Base-by-base conservation (phyloP, 2,113 vertebrate species). In the Irena cyanogastra region DNA sequence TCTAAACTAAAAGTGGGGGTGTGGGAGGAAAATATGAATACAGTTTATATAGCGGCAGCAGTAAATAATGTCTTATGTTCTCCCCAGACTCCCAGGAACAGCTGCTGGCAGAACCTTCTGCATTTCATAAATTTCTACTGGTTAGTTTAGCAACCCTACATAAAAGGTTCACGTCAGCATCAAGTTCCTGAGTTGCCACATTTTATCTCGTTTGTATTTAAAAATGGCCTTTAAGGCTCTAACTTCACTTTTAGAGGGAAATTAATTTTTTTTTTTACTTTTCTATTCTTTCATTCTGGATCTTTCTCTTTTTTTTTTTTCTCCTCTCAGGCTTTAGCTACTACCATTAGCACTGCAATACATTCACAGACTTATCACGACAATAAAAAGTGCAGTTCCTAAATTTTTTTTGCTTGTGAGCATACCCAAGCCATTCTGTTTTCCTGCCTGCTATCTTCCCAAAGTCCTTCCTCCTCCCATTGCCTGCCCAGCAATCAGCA, bases 401-500 rank as follows among this genome's bases (percentile, higher is more conserved):
- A 54, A 24, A 11, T 4, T 35, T 41, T 33, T 54, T 95, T 89
- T 71, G 16, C 52, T 82, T 59, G 47, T 70, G 39, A 52, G 30
- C 41, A 20, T 16, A 52, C 5, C 9, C 21, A 78, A 63, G 14
- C 53, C 6, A 1, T 52, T 37, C 71, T 70, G 45, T 87, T 91
- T 96, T 60, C 90, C 74, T 70, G 64, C 56, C 87, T 52, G 42
- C 33, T 85, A 24, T 93, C 91, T 83, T 70, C 72, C 53, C 14
- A 1, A 45, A 81, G 63, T 49, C 57, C 70, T 96, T 82, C 54
- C 31, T 59, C n/a, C 64, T 82, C 71, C 83, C 12, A 1, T 31
- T 66, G 64, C 93, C 82, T 75, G 83, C 88, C 86, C 83, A 71
- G 82, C 31, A 57, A 95, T 97, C 57, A 11, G 81, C 87, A 83